Evolutionary conservation across 2,113 vertebrate genomes (phyloP).

Genomic region (Barbus barbus): DNA sequence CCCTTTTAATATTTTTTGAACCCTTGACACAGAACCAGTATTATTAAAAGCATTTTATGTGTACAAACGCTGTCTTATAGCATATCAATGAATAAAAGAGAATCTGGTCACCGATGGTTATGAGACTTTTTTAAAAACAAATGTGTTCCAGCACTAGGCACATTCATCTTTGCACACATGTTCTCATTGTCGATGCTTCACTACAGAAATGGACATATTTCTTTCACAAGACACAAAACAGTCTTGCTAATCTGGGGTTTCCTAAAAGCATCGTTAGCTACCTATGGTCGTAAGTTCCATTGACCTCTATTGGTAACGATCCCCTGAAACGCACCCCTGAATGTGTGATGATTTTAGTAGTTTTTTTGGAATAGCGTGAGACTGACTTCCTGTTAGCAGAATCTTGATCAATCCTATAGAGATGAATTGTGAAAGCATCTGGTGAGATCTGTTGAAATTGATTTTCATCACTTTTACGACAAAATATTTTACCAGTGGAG

Average conservation of each 20-base stretch:
- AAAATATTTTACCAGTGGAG: background rate
- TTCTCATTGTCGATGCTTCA: background rate
- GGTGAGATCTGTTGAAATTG: background rate
- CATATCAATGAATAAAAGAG: constrained; percentile 46
- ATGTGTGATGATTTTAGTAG: background rate
- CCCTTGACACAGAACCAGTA: constrained; percentile 11
- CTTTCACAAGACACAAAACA: too few species aligned
- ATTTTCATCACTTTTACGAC: background rate
- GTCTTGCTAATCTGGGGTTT: background rate
- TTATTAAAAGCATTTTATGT: constrained; percentile 22
- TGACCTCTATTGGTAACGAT: too few species aligned
- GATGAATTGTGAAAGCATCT: background rate
- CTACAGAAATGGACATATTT: too few species aligned
- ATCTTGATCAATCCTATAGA: background rate
- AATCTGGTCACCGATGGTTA: background rate
- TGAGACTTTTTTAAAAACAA: background rate
- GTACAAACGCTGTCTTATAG: constrained; percentile 16
- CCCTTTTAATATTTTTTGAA: constrained; percentile 9
- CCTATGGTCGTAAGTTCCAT: too few species aligned
- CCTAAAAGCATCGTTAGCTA: too few species aligned
- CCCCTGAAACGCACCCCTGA: too few species aligned
- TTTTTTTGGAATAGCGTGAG: background rate
- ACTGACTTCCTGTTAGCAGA: background rate
- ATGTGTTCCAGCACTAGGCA: background rate
- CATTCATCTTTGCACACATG: background rate